Percentiles rank a stretch among this genome's conserved stretches.
These are phyloP conservation scores for Hypercompe scribonia DNA, from an alignment of 2,888 invertebrate species.

Conservation along the genomic window DNA sequence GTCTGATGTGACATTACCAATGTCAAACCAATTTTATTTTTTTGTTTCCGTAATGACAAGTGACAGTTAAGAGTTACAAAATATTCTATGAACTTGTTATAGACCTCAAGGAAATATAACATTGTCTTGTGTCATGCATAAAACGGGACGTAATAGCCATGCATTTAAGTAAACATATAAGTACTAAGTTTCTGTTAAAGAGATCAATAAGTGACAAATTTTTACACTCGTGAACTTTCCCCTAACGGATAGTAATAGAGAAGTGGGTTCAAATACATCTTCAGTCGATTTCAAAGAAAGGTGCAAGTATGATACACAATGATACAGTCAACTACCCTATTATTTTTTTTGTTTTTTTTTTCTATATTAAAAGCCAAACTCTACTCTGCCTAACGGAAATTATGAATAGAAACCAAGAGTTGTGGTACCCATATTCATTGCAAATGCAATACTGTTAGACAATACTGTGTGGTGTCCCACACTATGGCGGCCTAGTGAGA, in stretches of 20 bases:
- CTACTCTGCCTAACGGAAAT: too few relatives aligned
- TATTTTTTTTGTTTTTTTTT: too few relatives aligned
- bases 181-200: neutral
- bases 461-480: too few relatives aligned
- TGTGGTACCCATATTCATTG: too few relatives aligned
- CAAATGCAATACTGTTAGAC: too few relatives aligned
- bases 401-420: too few relatives aligned
- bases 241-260: too few relatives aligned
- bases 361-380: too few relatives aligned
- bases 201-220: neutral
- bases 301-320: too few relatives aligned
- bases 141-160: neutral
- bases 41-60: neutral
- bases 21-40: neutral
- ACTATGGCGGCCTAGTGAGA: too few relatives aligned
- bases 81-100: neutral
- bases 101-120: neutral
- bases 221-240: neutral
- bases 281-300: neutral
- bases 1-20: neutral
- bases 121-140: neutral
- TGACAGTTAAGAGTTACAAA: neutral
- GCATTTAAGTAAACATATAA: neutral
- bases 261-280: neutral
- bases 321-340: too few relatives aligned